These are phyloP conservation scores for Latheticus oryzae DNA, from an alignment of 2,888 invertebrate genomes.

Conservation along the genomic window DNA sequence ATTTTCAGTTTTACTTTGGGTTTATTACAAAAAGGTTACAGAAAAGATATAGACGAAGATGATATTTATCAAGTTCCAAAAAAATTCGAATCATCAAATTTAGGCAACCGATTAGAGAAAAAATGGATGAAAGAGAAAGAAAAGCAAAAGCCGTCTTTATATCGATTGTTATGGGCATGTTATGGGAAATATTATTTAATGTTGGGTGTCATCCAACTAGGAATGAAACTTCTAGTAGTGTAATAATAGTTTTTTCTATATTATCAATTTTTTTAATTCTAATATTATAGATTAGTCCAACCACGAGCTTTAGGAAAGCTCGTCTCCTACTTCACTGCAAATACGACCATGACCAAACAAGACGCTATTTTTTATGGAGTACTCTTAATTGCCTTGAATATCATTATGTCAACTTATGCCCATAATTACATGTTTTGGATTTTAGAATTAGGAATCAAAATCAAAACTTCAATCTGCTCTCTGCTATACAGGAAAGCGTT, in stretches of 20 bases:
- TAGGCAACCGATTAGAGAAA: slow-evolving; percentile 66
- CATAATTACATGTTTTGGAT: slow-evolving; percentile 75
- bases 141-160: slow-evolving; percentile 49
- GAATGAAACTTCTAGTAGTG: slow-evolving; percentile 48
- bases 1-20: slow-evolving; percentile 73
- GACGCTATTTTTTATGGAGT: slow-evolving; percentile 80
- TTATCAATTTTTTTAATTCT: slow-evolving; percentile 10
- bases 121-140: slow-evolving; percentile 48
- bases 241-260: slow-evolving; percentile 32
- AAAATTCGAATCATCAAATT: slow-evolving; percentile 60
- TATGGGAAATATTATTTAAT: slow-evolving; percentile 52
- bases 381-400: slow-evolving; percentile 77
- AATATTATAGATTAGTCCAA: slow-evolving; percentile 42
- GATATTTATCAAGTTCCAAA: slow-evolving; percentile 70
- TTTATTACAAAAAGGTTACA: slow-evolving; percentile 74
- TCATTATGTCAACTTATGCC: slow-evolving; percentile 73
- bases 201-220: slow-evolving; percentile 44
- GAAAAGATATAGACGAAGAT: slow-evolving; percentile 71
- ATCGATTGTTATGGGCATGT: slow-evolving; percentile 50
- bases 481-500: slow-evolving; percentile 80
- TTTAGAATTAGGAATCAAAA: slow-evolving; percentile 82
- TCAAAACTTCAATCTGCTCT: slow-evolving; percentile 83
- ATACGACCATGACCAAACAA: slow-evolving; percentile 35
- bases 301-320: slow-evolving; percentile 70
- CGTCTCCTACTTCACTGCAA: slow-evolving; percentile 72